These are phyloP conservation scores for Drosophila nebulosa DNA, from an alignment of 1,140 invertebrate genomes.

Conservation along the genomic window DNA sequence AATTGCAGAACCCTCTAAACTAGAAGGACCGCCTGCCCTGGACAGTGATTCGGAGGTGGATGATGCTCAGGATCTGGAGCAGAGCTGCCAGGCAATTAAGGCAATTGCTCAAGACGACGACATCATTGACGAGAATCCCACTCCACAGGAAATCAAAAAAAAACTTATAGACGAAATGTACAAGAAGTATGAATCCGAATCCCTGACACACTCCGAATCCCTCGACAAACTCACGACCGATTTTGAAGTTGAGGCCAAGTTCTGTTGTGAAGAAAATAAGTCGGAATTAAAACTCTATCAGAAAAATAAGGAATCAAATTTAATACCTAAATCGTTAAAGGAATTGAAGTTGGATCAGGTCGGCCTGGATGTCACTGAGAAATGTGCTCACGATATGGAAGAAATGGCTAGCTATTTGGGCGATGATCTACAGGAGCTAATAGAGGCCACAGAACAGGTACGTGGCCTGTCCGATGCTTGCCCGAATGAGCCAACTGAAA, in stretches of 20 bases:
- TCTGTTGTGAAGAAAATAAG: not conserved
- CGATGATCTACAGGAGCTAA: conserved; percentile 46
- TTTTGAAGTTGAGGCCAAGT: conserved; percentile 1
- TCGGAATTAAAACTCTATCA: not conserved
- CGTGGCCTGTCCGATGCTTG: not conserved
- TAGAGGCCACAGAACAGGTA: not conserved
- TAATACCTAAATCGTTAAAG: conserved; percentile 15
- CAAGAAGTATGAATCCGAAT: conserved; percentile 8
- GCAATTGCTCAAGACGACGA: not conserved
- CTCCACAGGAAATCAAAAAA: conserved; percentile 17
- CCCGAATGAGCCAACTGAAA: not conserved
- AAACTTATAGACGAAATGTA: conserved; percentile 39
- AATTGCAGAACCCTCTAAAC: not conserved
- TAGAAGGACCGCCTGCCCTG: not conserved
- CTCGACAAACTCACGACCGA: conserved; percentile 8
- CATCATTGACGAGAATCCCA: not conserved
- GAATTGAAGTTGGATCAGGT: conserved; percentile 40
- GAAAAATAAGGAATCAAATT: not conserved
- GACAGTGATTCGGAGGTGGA: conserved; percentile 33
- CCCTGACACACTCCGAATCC: not conserved
- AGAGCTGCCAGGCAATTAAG: conserved; percentile 6
- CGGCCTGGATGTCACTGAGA: conserved; percentile 36
- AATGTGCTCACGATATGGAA: conserved; percentile 48
- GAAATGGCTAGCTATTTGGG: conserved; percentile 47
- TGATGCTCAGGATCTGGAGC: not conserved